Evolutionary conservation across 2,888 invertebrate genomes (phyloP), one percentile per base, ranked within the genome.

Genomic region (Poecilobothrus nobilitatus): DNA sequence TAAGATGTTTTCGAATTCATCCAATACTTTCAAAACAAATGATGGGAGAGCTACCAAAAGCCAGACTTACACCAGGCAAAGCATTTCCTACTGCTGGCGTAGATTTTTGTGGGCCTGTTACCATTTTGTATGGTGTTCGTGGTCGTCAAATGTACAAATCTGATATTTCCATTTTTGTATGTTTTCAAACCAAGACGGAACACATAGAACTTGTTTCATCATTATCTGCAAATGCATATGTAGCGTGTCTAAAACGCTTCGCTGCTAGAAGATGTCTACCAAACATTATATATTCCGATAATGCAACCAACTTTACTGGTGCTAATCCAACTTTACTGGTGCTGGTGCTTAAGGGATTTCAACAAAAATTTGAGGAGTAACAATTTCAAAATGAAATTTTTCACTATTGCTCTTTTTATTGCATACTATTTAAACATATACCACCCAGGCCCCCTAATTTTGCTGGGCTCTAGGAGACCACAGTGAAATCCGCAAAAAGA

Each of bases 91-190:
- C 12, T 21, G 21, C 41, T 63, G 63, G 67, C 10, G 44, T 67
- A 18, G 67, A 67, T 41, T 67, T 63, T 37, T 67, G 67, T 63
- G 67, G 63, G 10, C 63, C 63, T 9, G 9, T 67, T 9, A 53
- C 10, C 9, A n/a, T 66, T 10, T 15, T 34, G 7, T n/a, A 65
- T 18, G 34, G 34, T 12, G 18, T n/a, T 27, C 65, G 20, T 34
- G 20, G 65, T 34, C 33, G 34, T 62, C 7, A 9, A 9, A n/a
- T 18, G 12, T 20, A 63, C 9, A 63, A 20, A 18, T 15, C n/a
- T 63, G 4, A 63, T 7, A 20, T 63, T 9, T 9, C 18, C n/a
- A 20, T 10, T 20, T 63, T 15, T 7, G 63, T 63, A 20, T 63
- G 63, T 20, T 63, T 63, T 63, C 18, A n/a, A 15, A 63, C 63